phyloP scores from a whole-genome alignment of 2,113 vertebrate species.

The Sciurus niger region DNA sequence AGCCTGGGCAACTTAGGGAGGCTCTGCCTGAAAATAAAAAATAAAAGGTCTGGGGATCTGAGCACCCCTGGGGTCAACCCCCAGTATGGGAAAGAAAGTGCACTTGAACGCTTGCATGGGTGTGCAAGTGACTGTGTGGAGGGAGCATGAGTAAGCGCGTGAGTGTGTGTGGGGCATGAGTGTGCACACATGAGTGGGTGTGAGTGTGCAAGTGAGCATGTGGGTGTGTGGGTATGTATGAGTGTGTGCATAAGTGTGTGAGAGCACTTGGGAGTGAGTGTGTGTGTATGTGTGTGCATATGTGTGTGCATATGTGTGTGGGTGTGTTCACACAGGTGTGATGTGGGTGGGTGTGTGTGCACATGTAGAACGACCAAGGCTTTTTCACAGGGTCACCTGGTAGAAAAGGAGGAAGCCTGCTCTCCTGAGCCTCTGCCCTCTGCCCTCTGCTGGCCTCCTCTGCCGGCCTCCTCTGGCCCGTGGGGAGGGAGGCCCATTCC shows the following conservation, averaged over 20 bases:
- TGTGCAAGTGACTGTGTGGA: no score
- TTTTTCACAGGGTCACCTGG: fast-evolving
- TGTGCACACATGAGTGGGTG: no score
- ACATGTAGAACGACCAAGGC: fast-evolving
- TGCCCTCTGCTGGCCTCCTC: not conserved
- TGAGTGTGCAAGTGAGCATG: not conserved
- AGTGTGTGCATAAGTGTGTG: not conserved
- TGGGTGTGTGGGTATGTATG: not conserved
- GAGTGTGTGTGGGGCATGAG: not conserved
- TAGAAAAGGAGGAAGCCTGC: fast-evolving
- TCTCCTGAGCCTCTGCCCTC: not conserved
- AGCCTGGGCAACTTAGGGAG: not conserved
- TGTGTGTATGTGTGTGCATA: no score
- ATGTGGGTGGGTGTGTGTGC: not conserved
- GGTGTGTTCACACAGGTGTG: no score
- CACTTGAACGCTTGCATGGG: not conserved
- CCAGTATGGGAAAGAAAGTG: not conserved
- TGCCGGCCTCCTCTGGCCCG: not conserved
- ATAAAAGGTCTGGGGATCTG: not conserved
- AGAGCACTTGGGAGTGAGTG: not conserved
- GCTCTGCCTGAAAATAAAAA: not conserved
- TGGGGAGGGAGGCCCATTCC: fast-evolving
- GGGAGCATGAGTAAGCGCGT: no score
- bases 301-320: not conserved
- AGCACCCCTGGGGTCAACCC: not conserved